These are phyloP conservation scores for Hylaeus anthracinus DNA, from an alignment of 1,140 invertebrate genomes.

Conservation along the genomic window DNA sequence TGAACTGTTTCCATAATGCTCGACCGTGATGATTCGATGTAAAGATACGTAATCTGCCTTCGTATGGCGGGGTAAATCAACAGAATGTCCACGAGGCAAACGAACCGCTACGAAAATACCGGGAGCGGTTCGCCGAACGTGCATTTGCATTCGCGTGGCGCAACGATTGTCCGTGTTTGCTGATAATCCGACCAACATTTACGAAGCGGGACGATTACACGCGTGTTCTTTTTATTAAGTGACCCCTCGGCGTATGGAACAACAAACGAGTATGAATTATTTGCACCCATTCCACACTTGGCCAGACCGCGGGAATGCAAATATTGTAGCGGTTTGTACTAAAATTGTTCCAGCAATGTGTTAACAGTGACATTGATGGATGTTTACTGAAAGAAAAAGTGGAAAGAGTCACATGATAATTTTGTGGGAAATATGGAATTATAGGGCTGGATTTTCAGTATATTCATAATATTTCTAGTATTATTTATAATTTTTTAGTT, in stretches of 20 bases:
- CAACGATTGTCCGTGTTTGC: neutral
- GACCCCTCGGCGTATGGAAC: neutral
- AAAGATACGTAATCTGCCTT: slow-evolving; percentile 5
- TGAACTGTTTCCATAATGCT: neutral
- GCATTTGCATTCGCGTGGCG: neutral
- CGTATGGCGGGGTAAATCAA: slow-evolving; percentile 30
- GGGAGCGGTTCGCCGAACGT: neutral
- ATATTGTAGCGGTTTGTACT: neutral
- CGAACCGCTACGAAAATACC: slow-evolving; percentile 6
- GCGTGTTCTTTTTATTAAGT: neutral
- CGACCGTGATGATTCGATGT: neutral
- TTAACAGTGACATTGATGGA: neutral
- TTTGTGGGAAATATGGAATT: too few species aligned
- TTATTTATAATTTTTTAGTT: too few species aligned
- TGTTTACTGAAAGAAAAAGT: neutral
- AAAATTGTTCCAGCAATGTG: too few species aligned
- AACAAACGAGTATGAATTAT: neutral
- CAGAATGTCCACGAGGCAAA: neutral
- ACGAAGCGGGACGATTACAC: neutral
- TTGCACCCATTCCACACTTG: neutral
- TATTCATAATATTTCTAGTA: too few species aligned
- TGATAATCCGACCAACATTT: neutral
- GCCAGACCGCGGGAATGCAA: neutral
- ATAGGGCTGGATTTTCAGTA: too few species aligned
- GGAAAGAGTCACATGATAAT: too few species aligned